Conservation (phyloP, 2,888 invertebrate genomes). For the Leptarthrus brevirostris region DNA sequence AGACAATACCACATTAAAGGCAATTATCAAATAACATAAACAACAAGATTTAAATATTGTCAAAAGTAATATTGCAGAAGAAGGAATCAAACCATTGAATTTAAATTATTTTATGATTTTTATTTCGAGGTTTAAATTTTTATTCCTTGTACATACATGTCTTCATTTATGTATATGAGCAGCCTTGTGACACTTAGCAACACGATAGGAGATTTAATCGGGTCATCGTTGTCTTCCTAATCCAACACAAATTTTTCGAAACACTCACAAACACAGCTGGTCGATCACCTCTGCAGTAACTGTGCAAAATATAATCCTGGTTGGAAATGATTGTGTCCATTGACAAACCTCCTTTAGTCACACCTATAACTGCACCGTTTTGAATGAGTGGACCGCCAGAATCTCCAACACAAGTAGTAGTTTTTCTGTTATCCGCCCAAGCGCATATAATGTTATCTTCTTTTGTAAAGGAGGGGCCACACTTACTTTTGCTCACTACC, state of each 20-base stretch:
- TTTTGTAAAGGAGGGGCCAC: neutral
- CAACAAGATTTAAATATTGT: too few relatives aligned
- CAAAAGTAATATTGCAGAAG: too few relatives aligned
- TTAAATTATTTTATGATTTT: too few relatives aligned
- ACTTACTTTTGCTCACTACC: neutral
- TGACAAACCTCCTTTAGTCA: slow-evolving; percentile 62
- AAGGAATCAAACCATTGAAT: too few relatives aligned
- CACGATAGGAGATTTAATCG: too few relatives aligned
- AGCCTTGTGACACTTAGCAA: too few relatives aligned
- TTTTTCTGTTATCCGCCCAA: slow-evolving; percentile 69
- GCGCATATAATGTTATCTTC: slow-evolving; percentile 70
- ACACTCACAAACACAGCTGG: neutral
- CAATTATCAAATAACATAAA: too few relatives aligned
- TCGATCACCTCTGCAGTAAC: neutral
- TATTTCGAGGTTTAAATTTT: too few relatives aligned
- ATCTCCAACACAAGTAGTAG: slow-evolving; percentile 61
- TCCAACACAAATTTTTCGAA: neutral
- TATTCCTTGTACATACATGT: too few relatives aligned
- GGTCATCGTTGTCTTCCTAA: too few relatives aligned
- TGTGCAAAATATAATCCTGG: neutral
- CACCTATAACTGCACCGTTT: slow-evolving; percentile 63
- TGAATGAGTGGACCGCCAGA: slow-evolving; percentile 64
- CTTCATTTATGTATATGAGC: too few relatives aligned
- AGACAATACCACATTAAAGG: too few relatives aligned
- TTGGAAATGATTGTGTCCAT: neutral